Evolutionary conservation across 2,113 vertebrate species (phyloP).

Genomic region (Oncorhynchus masou): DNA sequence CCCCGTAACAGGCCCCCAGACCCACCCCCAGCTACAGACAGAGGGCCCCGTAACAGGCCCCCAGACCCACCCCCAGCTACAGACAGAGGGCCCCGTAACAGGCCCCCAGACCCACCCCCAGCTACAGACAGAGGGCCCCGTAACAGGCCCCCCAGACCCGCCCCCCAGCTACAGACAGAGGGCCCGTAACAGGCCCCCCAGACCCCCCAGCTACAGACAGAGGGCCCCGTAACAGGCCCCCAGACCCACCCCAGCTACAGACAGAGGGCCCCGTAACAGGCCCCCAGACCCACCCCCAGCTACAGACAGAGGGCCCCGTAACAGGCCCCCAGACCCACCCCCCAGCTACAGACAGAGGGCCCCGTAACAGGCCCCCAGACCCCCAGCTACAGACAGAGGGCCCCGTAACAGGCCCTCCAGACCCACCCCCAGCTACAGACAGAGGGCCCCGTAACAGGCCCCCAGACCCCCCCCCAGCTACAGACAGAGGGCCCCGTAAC

Average conservation of each 20-base stretch:
- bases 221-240: conserved; percentile 72
- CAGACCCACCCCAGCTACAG: conserved; percentile 45
- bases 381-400: conserved; percentile 71
- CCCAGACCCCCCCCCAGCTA: conserved; percentile 55
- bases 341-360: conserved; percentile 27
- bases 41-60: conserved; percentile 73
- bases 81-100: conserved; percentile 39
- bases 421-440: conserved; percentile 45
- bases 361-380: conserved; percentile 57
- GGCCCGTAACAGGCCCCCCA: conserved; percentile 56
- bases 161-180: conserved; percentile 36
- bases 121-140: conserved; percentile 77
- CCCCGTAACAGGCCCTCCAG: conserved; percentile 67
- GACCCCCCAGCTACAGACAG: conserved; percentile 63
- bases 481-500: conserved; percentile 40
- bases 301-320: conserved; percentile 78
- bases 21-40: conserved; percentile 59
- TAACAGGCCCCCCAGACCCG: conserved; percentile 57
- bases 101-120: conserved; percentile 45
- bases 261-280: conserved; percentile 44
- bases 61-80: conserved; percentile 52
- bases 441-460: conserved; percentile 46
- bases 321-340: conserved; percentile 57
- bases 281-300: conserved; percentile 40
- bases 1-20: conserved; percentile 57